phyloP scores from a whole-genome alignment of 2,888 invertebrate species.

The Pachliopta kotzebuea region DNA sequence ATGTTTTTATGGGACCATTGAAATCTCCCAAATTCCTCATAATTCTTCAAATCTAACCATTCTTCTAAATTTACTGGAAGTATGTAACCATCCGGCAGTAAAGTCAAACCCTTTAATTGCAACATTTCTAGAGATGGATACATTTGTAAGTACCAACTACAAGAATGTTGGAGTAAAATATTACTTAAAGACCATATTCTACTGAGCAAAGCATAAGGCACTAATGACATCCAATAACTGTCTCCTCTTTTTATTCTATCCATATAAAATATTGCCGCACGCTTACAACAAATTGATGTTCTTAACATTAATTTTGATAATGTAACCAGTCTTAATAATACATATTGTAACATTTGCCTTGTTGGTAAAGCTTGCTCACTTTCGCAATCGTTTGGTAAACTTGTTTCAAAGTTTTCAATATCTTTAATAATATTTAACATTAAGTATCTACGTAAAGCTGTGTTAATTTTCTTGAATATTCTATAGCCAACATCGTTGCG shows the following conservation, averaged over 20 bases:
- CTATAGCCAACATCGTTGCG: constrained; percentile 79
- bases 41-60: constrained; percentile 73
- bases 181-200: constrained; percentile 77
- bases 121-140: constrained; percentile 59
- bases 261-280: constrained; percentile 73
- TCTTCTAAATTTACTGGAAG: constrained; percentile 68
- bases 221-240: constrained; percentile 77
- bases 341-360: constrained; percentile 80
- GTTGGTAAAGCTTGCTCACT: constrained; percentile 66
- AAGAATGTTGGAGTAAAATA: constrained; percentile 67
- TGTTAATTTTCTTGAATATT: constrained; percentile 76
- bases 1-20: constrained; percentile 58
- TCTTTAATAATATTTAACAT: constrained; percentile 68
- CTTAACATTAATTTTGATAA: constrained; percentile 79
- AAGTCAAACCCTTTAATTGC: constrained; percentile 63
- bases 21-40: constrained; percentile 63
- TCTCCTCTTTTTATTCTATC: constrained; percentile 77
- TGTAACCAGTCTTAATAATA: constrained; percentile 75
- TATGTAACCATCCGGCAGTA: constrained; percentile 66
- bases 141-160: constrained; percentile 75
- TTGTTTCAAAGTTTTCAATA: constrained; percentile 52
- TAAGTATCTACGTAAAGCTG: constrained; percentile 74
- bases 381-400: constrained; percentile 51
- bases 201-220: constrained; percentile 77
- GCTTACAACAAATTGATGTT: constrained; percentile 67